Percentiles rank a stretch among this genome's conserved stretches.
phyloP scores from a whole-genome alignment of 1,140 invertebrate species.

The Zaprionus africanus region DNA sequence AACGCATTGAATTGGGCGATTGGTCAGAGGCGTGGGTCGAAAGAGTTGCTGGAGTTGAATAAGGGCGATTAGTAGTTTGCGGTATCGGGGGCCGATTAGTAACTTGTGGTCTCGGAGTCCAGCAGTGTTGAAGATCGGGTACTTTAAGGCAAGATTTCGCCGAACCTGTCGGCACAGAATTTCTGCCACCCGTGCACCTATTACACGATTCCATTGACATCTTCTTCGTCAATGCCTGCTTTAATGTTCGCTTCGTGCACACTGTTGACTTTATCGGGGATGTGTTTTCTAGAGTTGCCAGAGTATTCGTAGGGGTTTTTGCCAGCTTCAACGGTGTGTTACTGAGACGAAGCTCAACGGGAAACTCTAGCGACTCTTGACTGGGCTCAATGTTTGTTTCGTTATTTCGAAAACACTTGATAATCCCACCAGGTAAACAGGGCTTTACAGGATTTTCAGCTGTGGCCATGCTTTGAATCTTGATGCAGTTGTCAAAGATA shows the following conservation, averaged over 20 bases:
- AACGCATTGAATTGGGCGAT: not conserved
- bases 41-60: not conserved
- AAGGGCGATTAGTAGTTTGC: not conserved
- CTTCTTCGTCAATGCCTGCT: not conserved
- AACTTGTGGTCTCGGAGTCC: slow-evolving; percentile 11
- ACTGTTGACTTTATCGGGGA: no score
- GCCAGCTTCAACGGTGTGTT: not conserved
- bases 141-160: not conserved
- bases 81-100: not conserved
- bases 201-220: not conserved
- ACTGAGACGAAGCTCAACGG: not conserved
- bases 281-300: no score
- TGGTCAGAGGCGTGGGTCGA: not conserved
- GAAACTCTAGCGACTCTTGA: not conserved
- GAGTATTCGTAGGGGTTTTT: not conserved
- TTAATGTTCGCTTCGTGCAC: not conserved
- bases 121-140: slow-evolving; percentile 11
- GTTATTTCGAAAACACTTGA: not conserved
- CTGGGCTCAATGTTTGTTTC: not conserved
- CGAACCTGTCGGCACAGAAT: not conserved
- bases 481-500: slow-evolving; percentile 57
- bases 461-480: slow-evolving; percentile 60
- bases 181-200: not conserved
- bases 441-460: slow-evolving; percentile 41
- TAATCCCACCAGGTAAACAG: slow-evolving; percentile 4